phyloP scores from a whole-genome alignment of 2,113 vertebrate species.

The Oryzias curvinotus region DNA sequence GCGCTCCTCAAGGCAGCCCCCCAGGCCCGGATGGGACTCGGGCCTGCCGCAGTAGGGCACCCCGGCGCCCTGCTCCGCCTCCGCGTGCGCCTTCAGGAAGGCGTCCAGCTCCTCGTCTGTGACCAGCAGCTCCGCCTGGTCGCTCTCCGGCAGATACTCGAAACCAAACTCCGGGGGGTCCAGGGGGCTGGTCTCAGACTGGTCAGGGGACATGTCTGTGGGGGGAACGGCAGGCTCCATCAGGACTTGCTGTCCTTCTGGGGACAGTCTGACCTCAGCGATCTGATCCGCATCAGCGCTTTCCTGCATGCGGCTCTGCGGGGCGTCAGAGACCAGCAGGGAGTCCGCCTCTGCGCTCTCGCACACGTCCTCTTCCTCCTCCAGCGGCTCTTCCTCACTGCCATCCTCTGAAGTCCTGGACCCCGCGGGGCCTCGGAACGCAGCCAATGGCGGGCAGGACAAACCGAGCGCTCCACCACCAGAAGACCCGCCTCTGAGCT shows the following conservation, averaged over 20 bases:
- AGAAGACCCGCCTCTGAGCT: conserved; percentile 4
- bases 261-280: conserved; percentile 37
- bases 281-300: conserved; percentile 16
- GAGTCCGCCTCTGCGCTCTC: conserved; percentile 49
- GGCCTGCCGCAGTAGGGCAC: conserved; percentile 33
- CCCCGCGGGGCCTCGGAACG: conserved; percentile 75
- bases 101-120: conserved; percentile 92
- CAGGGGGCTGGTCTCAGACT: conserved; percentile 47
- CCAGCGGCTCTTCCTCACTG: conserved; percentile 36
- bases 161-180: conserved; percentile 72
- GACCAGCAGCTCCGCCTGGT: conserved; percentile 77
- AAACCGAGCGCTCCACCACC: conserved; percentile 55
- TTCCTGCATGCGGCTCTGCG: conserved; percentile 10
- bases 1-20: conserved; percentile 32
- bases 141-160: conserved; percentile 79
- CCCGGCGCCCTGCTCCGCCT: conserved; percentile 38
- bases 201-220: conserved; percentile 24
- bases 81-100: conserved; percentile 82
- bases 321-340: conserved; percentile 21
- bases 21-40: conserved; percentile 38
- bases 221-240: conserved; percentile 8
- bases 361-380: conserved; percentile 32
- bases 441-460: conserved; percentile 79
- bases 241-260: conserved; percentile 38
- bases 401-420: conserved; percentile 45